These are phyloP conservation scores for Luffia ferchaultella DNA, from an alignment of 2,888 invertebrate species.

Conservation along the genomic window DNA sequence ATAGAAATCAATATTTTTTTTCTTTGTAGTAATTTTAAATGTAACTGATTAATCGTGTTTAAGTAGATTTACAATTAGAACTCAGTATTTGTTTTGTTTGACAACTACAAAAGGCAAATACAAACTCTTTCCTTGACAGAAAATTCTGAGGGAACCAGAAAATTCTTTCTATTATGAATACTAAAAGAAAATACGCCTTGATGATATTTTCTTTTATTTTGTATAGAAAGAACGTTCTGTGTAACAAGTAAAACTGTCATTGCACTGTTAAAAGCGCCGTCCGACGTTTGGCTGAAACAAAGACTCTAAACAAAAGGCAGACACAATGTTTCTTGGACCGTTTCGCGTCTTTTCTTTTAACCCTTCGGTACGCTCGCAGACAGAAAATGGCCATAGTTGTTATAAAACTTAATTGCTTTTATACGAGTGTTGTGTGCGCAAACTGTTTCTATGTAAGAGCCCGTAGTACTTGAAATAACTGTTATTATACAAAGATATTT, in stretches of 20 bases:
- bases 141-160: neutral
- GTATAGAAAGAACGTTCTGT: neutral
- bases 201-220: neutral
- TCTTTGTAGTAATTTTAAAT: neutral
- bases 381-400: too few species aligned
- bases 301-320: neutral
- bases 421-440: too few species aligned
- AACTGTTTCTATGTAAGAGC: too few species aligned
- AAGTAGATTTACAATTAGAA: neutral
- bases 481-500: neutral
- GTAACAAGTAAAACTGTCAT: neutral
- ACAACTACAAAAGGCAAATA: neutral
- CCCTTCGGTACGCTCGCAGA: neutral
- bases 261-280: neutral
- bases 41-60: neutral
- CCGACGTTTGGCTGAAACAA: neutral
- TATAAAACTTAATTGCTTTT: neutral
- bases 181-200: neutral
- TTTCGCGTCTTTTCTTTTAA: neutral
- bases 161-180: too few species aligned
- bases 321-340: neutral
- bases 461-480: neutral
- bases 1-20: too few species aligned
- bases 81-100: neutral
- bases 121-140: neutral